Evolutionary conservation across 2,888 invertebrate species (phyloP).

Genomic region (Stramonita haemastoma): DNA sequence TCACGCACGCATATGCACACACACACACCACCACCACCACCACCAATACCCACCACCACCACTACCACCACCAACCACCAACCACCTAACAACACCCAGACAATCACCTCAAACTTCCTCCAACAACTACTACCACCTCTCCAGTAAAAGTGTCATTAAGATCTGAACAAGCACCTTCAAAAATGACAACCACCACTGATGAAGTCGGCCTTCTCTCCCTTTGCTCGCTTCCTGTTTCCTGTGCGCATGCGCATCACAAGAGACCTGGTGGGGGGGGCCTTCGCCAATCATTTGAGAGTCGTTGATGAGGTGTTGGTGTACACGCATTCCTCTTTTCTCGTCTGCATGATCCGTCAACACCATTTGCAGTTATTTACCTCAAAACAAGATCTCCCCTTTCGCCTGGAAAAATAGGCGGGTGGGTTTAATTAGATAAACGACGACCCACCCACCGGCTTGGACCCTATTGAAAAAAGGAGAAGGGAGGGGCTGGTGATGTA

Average conservation of each 20-base stretch:
- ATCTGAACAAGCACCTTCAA: slow-evolving; percentile 25
- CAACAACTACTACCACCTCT: slow-evolving; percentile 17
- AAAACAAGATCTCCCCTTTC: slow-evolving; percentile 48
- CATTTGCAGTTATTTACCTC: slow-evolving; percentile 49
- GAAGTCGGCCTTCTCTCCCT: slow-evolving; percentile 26
- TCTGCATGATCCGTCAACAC: slow-evolving; percentile 50
- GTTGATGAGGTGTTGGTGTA: slow-evolving; percentile 43
- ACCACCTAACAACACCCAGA: neutral
- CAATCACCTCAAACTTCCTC: neutral
- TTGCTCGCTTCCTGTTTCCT: slow-evolving; percentile 39
- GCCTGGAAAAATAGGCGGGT: slow-evolving; percentile 33
- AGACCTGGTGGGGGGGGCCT: neutral
- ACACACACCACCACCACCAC: neutral
- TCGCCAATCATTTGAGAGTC: neutral
- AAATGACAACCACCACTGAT: slow-evolving; percentile 7
- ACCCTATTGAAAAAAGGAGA: neutral
- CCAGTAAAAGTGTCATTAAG: slow-evolving; percentile 44
- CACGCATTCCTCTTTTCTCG: slow-evolving; percentile 36
- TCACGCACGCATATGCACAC: slow-evolving; percentile 23
- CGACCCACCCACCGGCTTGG: neutral
- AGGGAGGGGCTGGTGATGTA: neutral
- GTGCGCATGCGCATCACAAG: slow-evolving; percentile 41
- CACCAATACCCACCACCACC: neutral
- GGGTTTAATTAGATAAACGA: slow-evolving; percentile 45
- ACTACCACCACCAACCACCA: too few relatives aligned